These are phyloP conservation scores for Platichthys stellatus DNA, from an alignment of 2,113 vertebrate genomes.

Conservation along the genomic window DNA sequence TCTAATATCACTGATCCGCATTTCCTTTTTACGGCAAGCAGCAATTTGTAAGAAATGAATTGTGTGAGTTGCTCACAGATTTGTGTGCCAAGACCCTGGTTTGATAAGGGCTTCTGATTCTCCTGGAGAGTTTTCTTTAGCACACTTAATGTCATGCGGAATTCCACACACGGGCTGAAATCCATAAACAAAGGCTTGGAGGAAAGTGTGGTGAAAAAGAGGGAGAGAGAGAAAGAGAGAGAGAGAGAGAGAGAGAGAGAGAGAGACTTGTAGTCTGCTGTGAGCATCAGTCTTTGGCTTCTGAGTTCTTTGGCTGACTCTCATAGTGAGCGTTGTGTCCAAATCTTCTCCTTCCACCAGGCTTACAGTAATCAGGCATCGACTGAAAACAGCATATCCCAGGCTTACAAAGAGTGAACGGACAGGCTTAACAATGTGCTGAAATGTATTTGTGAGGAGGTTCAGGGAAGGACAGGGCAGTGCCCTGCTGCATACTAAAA, in stretches of 20 bases:
- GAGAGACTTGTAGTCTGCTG: conserved; percentile 26
- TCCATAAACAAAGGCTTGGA: conserved; percentile 61
- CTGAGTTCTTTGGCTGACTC: conserved; percentile 20
- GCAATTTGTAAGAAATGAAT: neutral
- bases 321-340: conserved; percentile 33
- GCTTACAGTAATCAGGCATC: conserved; percentile 43
- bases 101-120: conserved; percentile 23
- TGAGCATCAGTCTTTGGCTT: conserved; percentile 40
- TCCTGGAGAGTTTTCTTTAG: conserved; percentile 10
- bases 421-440: conserved; percentile 46
- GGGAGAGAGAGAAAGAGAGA: neutral
- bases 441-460: conserved; percentile 3
- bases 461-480: conserved; percentile 26
- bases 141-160: conserved; percentile 62
- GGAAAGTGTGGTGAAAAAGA: conserved; percentile 20
- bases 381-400: conserved; percentile 26
- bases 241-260: conserved; percentile 8
- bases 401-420: conserved; percentile 34
- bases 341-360: conserved; percentile 26
- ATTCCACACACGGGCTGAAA: conserved; percentile 62
- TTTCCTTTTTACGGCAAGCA: neutral
- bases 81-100: neutral
- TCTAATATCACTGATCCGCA: neutral
- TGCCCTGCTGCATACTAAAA: conserved; percentile 36
- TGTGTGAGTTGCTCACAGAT: neutral